These are phyloP conservation scores for Mustela lutreola DNA, from an alignment of 2,113 vertebrate species.

Conservation along the genomic window DNA sequence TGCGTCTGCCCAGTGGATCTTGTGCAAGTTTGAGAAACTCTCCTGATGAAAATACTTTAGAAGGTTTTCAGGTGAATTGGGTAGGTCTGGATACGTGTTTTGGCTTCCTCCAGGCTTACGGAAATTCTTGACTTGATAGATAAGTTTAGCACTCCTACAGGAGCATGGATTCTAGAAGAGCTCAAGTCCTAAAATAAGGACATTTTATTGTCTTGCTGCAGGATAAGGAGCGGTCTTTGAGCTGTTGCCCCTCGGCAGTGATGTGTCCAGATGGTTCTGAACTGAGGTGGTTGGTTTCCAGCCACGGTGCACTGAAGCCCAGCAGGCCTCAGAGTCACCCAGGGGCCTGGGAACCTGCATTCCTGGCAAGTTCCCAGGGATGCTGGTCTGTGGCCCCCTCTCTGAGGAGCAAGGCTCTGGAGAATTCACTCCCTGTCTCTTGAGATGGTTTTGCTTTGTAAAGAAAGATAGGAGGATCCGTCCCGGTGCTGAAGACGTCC, in stretches of 20 bases:
- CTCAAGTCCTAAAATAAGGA: not conserved
- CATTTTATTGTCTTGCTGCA: not conserved
- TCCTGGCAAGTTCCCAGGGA: not conserved
- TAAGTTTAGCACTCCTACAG: not conserved
- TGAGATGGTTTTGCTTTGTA: not conserved
- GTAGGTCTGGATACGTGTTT: not conserved
- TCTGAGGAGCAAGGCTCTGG: not conserved
- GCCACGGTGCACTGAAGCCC: not conserved
- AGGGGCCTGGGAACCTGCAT: not conserved
- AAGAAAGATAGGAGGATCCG: not conserved
- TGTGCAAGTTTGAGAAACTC: not conserved
- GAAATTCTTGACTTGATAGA: constrained; percentile 11
- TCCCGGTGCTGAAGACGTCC: not conserved
- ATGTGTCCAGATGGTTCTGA: not conserved
- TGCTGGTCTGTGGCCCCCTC: not conserved
- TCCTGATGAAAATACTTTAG: not conserved
- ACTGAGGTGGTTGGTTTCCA: not conserved
- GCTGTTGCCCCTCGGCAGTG: fast-evolving
- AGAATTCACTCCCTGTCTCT: not conserved
- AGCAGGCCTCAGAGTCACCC: fast-evolving
- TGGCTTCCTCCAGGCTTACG: not conserved
- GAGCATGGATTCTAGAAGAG: not conserved
- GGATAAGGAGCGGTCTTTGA: not conserved
- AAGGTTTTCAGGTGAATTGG: not conserved
- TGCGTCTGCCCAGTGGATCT: not conserved